Base-by-base conservation (phyloP, 2,797 vertebrate species). In the Nothura maculosa region DNA sequence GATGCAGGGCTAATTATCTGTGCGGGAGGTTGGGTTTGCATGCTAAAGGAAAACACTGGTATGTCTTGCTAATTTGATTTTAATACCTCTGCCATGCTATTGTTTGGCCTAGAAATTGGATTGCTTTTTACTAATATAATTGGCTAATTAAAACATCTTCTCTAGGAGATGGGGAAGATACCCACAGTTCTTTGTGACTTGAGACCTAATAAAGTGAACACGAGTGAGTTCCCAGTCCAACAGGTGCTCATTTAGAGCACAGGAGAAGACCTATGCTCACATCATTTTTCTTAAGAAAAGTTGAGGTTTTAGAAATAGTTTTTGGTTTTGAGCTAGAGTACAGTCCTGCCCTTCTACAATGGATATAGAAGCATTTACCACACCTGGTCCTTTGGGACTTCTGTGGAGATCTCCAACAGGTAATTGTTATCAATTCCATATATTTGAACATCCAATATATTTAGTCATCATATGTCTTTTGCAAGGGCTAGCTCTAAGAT, bases 81-180 rank as follows among this genome's bases (percentile, higher is more conserved):
- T 94, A 95, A 77, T 89, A 89, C 84, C 89, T 94, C 43, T 93
- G 87, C 89, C 89, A 70, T 68, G 82, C 60, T 85, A 95, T 87
- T 93, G 85, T 89, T 95, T 92, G 90, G 81, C 80, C 92, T 91
- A 76, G 85, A 94, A 95, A 94, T 85, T 70, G 94, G 52, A 88
- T 95, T 81, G 79, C 82, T 92, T 95, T 95, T 96, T 90, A 73
- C 55, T 89, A 79, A 70, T 94, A 69, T 89, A 95, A 91, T 91
- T 95, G 93, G 89, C 79, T 95, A 94, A 95, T 96, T 96, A 93
- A 94, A 95, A 87, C 25, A 69, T 88, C 67, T 68, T 93, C 55
- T 83, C 12, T n/a, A 73, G 79, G 89, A 95, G 89, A 95, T 91
- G 79, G 60, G 84, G 60, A 91, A 95, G 89, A 93, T 95, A 93